Evolutionary conservation across 2,797 vertebrate species (phyloP), one percentile per base, ranked within the genome.

Genomic region (Scolopax bukidnonensis): DNA sequence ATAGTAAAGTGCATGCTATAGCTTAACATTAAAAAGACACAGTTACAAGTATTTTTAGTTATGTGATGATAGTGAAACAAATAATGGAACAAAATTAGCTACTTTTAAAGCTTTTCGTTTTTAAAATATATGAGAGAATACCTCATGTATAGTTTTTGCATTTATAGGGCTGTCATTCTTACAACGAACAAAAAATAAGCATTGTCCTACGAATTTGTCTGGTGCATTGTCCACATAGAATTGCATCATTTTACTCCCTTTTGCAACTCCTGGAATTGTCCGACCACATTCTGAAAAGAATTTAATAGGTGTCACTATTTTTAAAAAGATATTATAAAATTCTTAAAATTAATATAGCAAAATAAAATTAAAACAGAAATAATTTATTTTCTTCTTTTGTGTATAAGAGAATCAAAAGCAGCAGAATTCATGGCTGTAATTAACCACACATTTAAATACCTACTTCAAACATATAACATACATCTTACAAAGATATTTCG

Each of bases 221-320:
- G 97, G 97, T 60, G 98, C 70, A 24, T 17, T 87, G 50, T 98
- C 97, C 88, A 98, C 18, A 65, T 98, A 98, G 17, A 99, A 60
- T 78, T 96, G 98, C 95, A 97, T 95, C 78, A 98, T 96, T 97
- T 97, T 98, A 21, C 59, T 83, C 75, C 97, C 98, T 98, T 98
- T 98, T 77, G 54, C 41, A 90, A 76, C 56, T 92, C 96, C 98
- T 84, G 97, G 87, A 94, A 98, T 96, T 87, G 79, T 68, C 47
- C 98, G 98, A 45, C 98, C 98, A 97, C 98, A 98, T 64, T 99
- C 99, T 99, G 97, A 95, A 98, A 98, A 96, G 32, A 74, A 97
- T 81, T 64, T 47, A 24, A 86, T 7, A 90, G 9, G 2, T 64
- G 33, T 94, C 36, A 70, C 11, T 84, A 32, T 63, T 90, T 84